A percentile compares a stretch with the other conserved stretches of the same genome.
Conservation (phyloP, 2,888 invertebrate species). For the Opisthograptis luteolata region DNA sequence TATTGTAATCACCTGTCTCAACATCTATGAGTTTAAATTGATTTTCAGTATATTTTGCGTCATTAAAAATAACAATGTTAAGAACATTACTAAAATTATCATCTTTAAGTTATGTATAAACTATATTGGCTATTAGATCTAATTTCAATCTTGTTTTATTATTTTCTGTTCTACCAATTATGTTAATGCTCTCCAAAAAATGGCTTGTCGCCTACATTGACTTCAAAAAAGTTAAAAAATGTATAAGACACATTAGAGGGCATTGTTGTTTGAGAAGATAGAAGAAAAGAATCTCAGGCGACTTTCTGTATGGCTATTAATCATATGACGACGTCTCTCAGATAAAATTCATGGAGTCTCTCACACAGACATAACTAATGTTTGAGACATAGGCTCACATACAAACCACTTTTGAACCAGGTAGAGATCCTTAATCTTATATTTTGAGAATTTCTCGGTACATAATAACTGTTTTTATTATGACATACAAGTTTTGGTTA, state of each 20-base stretch:
- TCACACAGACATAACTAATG: slow-evolving; percentile 41
- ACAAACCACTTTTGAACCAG: slow-evolving; percentile 47
- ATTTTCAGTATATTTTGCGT: background rate
- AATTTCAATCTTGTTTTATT: background rate
- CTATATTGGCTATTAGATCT: background rate
- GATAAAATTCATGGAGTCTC: slow-evolving; percentile 65
- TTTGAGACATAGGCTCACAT: slow-evolving; percentile 41
- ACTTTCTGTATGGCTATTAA: slow-evolving; percentile 71
- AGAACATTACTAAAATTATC: too few species aligned
- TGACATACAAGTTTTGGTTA: slow-evolving; percentile 15
- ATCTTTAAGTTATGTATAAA: background rate
- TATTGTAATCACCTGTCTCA: slow-evolving; percentile 62
- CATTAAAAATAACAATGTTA: too few species aligned
- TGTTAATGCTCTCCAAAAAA: slow-evolving; percentile 11
- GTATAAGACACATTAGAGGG: slow-evolving; percentile 54
- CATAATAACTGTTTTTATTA: slow-evolving; percentile 45
- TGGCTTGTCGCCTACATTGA: slow-evolving; percentile 18
- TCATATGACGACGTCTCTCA: slow-evolving; percentile 68
- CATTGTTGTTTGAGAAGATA: slow-evolving; percentile 68
- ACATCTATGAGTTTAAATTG: slow-evolving; percentile 27
- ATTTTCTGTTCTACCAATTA: background rate
- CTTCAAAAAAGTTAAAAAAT: slow-evolving; percentile 57
- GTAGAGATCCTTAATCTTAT: slow-evolving; percentile 42
- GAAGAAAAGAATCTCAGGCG: slow-evolving; percentile 67
- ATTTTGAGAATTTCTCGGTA: slow-evolving; percentile 49